Conservation (phyloP, 2,888 invertebrate species). For the Andrena marginata region DNA sequence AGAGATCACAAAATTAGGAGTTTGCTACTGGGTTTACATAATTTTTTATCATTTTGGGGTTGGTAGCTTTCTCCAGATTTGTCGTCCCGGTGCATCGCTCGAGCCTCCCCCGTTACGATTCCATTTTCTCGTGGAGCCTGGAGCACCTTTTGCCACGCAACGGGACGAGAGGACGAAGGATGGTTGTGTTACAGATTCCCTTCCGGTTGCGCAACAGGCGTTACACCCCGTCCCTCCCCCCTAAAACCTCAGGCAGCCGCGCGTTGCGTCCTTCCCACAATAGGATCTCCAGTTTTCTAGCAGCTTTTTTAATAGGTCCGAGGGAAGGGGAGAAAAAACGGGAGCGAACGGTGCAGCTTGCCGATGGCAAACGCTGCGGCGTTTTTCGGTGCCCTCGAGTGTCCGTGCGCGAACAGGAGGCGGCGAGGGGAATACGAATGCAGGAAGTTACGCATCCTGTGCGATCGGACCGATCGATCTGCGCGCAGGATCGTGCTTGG, state of each 20-base stretch:
- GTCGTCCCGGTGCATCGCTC: slow-evolving; percentile 7
- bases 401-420: slow-evolving; percentile 59
- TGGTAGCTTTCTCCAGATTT: too few relatives aligned
- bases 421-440: slow-evolving; percentile 66
- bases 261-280: slow-evolving; percentile 50
- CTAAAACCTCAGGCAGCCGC: slow-evolving; percentile 33
- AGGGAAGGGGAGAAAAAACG: slow-evolving; percentile 25
- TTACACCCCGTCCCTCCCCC: slow-evolving; percentile 52
- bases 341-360: slow-evolving; percentile 73
- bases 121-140: background rate
- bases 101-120: slow-evolving; percentile 17
- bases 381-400: slow-evolving; percentile 65
- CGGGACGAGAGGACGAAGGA: slow-evolving; percentile 28
- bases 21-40: too few relatives aligned
- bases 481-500: slow-evolving; percentile 33
- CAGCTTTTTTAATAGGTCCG: slow-evolving; percentile 69
- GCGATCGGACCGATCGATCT: slow-evolving; percentile 55
- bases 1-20: too few relatives aligned
- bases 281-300: slow-evolving; percentile 66
- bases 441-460: slow-evolving; percentile 79
- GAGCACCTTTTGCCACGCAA: slow-evolving; percentile 20
- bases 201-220: slow-evolving; percentile 73
- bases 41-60: too few relatives aligned
- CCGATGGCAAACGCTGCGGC: slow-evolving; percentile 64
- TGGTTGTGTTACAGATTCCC: slow-evolving; percentile 58